Base-by-base conservation (phyloP, 2,888 invertebrate genomes). In the Leptinotarsa tumamoca region DNA sequence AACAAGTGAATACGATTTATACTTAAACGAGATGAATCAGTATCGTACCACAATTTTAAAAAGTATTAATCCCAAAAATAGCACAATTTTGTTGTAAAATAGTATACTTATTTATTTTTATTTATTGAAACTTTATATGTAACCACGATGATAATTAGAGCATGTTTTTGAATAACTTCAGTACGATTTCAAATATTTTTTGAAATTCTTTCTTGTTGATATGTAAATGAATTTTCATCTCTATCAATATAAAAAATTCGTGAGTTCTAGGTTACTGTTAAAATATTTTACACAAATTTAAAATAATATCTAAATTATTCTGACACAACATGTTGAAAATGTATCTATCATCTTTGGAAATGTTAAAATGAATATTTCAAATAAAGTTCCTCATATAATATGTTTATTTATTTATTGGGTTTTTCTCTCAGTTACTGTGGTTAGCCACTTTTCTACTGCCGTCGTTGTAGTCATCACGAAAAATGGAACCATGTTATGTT, bases 1-100 rank as follows among this genome's bases (percentile, higher is more conserved):
- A 96, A 87, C 97, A 97, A 89, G 90, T 94, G 81, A 97, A 97
- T 88, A 93, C 92, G 74, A 90, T 94, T 84, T 95, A 82, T 67
- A 82, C 80, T 75, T 84, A 82, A 75, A 17, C 18, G 27, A 27
- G 2, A 7, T n/a, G 10, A 4, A 23, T 14, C 50, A 51, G 49
- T 52, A 67, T 56, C 10, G 1, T 63, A 63, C 10, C 63, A 63
- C 63, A 43, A 63, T 63, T 63, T 63, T 63, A 5, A 43, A 63
- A 58, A 21, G 23, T 58, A 21, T 58, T 3, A n/a, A n/a, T 1
- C 3, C 33, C 17, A 63, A 63, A 43, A 33, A 33, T 43, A 23
- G 58, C 58, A 58, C 58, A 58, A 58, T 58, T 58, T 58, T 58
- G 27, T 27, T 23, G 18, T 21, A 23, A 23, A 15, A 58, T 58